Evolutionary conservation across 2,888 invertebrate species (phyloP).

Genomic region (Polymixis lichenea): DNA sequence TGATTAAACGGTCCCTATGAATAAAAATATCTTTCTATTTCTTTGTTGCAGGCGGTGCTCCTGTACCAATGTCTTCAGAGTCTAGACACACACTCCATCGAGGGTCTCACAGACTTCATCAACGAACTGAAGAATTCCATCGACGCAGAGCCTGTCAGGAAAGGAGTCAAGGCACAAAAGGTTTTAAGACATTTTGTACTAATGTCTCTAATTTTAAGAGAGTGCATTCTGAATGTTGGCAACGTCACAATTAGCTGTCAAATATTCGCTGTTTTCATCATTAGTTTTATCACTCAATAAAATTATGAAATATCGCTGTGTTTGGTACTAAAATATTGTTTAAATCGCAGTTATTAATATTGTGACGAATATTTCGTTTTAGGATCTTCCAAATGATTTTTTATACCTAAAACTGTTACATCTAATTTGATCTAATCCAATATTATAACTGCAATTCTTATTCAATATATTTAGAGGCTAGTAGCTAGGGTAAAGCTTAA

Average conservation of each 20-base stretch:
- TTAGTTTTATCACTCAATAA: not conserved
- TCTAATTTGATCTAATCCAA: not conserved
- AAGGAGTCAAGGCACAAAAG: conserved; percentile 97
- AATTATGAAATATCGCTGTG: not conserved
- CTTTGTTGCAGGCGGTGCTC: conserved; percentile 92
- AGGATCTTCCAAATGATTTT: not conserved
- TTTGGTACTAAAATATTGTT: not conserved
- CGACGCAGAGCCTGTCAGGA: conserved; percentile 93
- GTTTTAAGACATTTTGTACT: conserved; percentile 82
- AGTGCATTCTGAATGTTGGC: not conserved
- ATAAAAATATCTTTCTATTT: not conserved
- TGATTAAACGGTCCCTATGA: not conserved
- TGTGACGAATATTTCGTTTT: not conserved
- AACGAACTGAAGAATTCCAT: conserved; percentile 95
- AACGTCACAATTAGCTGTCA: not conserved
- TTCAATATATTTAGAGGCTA: not conserved
- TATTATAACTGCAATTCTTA: not conserved
- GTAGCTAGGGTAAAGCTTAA: not conserved
- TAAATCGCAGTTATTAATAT: no score
- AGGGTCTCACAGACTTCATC: conserved; percentile 94
- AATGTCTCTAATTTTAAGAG: not conserved
- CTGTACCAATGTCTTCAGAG: conserved; percentile 95
- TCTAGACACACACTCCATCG: conserved; percentile 93
- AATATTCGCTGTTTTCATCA: not conserved
- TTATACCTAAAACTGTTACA: not conserved